phyloP scores from a whole-genome alignment of 1,140 invertebrate species.

The Drosophila arizonae region DNA sequence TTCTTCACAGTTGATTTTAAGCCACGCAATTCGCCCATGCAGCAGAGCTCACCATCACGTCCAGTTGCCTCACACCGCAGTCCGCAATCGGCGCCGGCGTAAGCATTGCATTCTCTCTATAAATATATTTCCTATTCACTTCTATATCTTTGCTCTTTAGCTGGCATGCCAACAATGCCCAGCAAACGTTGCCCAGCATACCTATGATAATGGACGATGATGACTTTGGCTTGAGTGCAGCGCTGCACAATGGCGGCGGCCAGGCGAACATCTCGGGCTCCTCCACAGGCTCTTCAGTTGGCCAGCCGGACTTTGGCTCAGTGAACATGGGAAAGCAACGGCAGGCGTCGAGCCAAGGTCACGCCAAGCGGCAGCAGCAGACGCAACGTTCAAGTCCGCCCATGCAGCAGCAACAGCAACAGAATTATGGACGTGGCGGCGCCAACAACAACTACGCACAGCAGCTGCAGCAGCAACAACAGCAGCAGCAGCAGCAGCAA shows the following conservation, averaged over 20 bases:
- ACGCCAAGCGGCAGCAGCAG: constrained; percentile 64
- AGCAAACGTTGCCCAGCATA: constrained; percentile 88
- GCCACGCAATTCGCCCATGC: constrained; percentile 81
- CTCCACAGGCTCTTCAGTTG: constrained; percentile 60
- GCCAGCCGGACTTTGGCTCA: constrained; percentile 54
- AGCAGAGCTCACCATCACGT: constrained; percentile 78
- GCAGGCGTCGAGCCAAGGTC: constrained; percentile 53
- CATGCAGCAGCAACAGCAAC: constrained; percentile 57
- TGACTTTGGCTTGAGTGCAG: constrained; percentile 76
- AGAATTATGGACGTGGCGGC: constrained; percentile 52
- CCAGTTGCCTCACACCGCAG: constrained; percentile 70
- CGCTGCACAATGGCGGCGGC: constrained; percentile 54
- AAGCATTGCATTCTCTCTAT: constrained; percentile 22
- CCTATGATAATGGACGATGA: constrained; percentile 90
- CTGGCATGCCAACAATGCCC: constrained; percentile 85
- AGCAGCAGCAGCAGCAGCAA: constrained; percentile 49
- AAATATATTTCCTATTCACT: neutral
- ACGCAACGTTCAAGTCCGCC: constrained; percentile 57
- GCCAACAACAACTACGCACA: constrained; percentile 53
- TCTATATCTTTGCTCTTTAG: constrained; percentile 75
- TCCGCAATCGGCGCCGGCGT: constrained; percentile 82
- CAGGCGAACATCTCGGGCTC: constrained; percentile 71
- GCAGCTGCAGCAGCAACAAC: constrained; percentile 46
- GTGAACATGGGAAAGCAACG: constrained; percentile 57
- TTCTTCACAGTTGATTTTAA: constrained; percentile 75